These are phyloP conservation scores for Oryctolagus cuniculus DNA, from an alignment of 2,113 vertebrate genomes.

Conservation along the genomic window DNA sequence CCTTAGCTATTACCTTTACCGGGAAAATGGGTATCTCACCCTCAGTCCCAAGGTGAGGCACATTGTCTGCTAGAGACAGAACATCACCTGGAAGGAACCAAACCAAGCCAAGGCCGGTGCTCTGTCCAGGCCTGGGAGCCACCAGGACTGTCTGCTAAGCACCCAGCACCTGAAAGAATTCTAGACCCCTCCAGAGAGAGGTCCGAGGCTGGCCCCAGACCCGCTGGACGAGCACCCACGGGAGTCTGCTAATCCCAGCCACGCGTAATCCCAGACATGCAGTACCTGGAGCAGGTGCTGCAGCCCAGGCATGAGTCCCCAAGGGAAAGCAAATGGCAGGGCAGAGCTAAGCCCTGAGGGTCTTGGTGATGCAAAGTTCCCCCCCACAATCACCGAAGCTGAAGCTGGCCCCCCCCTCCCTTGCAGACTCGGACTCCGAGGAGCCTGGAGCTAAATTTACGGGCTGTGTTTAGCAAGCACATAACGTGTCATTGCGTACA, in stretches of 20 bases:
- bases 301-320: background rate
- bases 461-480: background rate
- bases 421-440: background rate
- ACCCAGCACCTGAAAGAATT: too few relatives aligned
- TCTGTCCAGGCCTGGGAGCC: background rate
- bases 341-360: background rate
- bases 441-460: background rate
- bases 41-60: slow-evolving; percentile 24
- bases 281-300: background rate
- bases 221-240: background rate
- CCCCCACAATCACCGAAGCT: background rate
- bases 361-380: background rate
- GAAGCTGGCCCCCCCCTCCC: background rate
- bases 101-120: background rate
- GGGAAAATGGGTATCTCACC: background rate
- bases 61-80: background rate
- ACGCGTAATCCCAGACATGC: too few relatives aligned
- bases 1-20: background rate
- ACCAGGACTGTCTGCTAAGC: background rate
- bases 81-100: background rate
- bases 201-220: background rate
- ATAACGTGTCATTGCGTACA: background rate
- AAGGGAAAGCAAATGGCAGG: background rate
- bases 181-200: background rate
- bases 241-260: background rate